Base-by-base conservation (phyloP, 2,888 invertebrate species). In the Dicranocentrus wangi region DNA sequence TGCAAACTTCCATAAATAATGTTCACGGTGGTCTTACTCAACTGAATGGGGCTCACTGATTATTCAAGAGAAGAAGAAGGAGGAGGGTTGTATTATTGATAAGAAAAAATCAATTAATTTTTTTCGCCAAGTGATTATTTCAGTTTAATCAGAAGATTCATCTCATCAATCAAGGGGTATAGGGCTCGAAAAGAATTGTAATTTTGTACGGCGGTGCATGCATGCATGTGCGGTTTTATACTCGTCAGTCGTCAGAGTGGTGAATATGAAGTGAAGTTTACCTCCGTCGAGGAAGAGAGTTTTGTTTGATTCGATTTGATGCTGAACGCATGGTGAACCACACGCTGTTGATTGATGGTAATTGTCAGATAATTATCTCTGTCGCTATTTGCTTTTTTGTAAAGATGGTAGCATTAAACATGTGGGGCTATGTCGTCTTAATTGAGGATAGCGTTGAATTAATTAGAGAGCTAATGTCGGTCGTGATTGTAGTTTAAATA, bases 321-420 rank as follows among this genome's bases (percentile, higher is more conserved):
- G 63, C n/a, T 39, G 25, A 73, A 13, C 65, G 53, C 55, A 55
- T 17, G 69, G 53, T 39, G 39, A 65, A 51, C 32, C 53, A 66
- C 66, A 27, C 51, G 43, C 75, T 32, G 66, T 55, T 75, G 55
- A 75, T 75, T 75, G 66, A 75, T 66, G 66, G 65, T 75, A 66
- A 66, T 58, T 63, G 63, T 43, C 32, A 42, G 21, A 21, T 65
- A 60, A 73, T 63, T 63, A 69, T 47, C 21, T 43, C 17, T 21
- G n/a, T 53, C 23, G 58, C 43, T 60, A 43, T 66, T 66, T 66
- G 66, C 51, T 47, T 47, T 32, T 10, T 32, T 7, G 32, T 32
- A 32, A 32, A 32, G 10, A 32, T 3, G 32, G 10, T 32, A 32
- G 10, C 3, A 32, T n/a, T 32, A 32, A 39, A 39, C 32, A 61